Conservation (phyloP, 2,113 vertebrate species). For the Sphaerodactylus townsendi region DNA sequence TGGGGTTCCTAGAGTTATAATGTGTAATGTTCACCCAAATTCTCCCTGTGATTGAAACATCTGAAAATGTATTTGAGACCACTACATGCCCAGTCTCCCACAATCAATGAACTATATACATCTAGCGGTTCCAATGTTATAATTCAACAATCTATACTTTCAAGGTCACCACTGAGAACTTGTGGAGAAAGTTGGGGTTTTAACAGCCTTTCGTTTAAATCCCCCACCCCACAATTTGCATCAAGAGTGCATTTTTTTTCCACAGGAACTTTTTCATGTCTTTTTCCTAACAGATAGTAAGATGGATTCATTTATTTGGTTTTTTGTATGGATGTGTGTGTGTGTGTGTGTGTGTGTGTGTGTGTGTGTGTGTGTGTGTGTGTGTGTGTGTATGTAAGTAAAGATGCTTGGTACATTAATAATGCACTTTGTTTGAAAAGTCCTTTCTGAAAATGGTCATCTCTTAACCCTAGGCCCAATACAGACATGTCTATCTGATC, state of each 20-base stretch:
- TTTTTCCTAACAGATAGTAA: background rate
- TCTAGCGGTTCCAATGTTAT: conserved; percentile 80
- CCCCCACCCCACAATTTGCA: conserved; percentile 56
- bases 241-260: conserved; percentile 55
- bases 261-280: conserved; percentile 34
- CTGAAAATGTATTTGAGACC: conserved; percentile 72
- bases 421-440: background rate
- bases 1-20: conserved; percentile 55
- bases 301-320: background rate
- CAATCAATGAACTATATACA: conserved; percentile 86
- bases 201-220: conserved; percentile 46
- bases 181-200: conserved; percentile 60
- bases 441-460: too few relatives aligned
- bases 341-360: too few relatives aligned
- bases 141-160: conserved; percentile 75
- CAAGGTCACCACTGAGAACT: conserved; percentile 65
- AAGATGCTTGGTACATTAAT: background rate
- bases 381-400: too few relatives aligned
- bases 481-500: too few relatives aligned
- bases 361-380: too few relatives aligned
- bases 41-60: conserved; percentile 70
- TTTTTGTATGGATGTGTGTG: too few relatives aligned
- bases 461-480: too few relatives aligned
- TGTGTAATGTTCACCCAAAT: conserved; percentile 68
- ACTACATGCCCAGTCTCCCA: conserved; percentile 77